Evolutionary conservation across 1,140 invertebrate species (phyloP).

Genomic region (Pantala flavescens): DNA sequence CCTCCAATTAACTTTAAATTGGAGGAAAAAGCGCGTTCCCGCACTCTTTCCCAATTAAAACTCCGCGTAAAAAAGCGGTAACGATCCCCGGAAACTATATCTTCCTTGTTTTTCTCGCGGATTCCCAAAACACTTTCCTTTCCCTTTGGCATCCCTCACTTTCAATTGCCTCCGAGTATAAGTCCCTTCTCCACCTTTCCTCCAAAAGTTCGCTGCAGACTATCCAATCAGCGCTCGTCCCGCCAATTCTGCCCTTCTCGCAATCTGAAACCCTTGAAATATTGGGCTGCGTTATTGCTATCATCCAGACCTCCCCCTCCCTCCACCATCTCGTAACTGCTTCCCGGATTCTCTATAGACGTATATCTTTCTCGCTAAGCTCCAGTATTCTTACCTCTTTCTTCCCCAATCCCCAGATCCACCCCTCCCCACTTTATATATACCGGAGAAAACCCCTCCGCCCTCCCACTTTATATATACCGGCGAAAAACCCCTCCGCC

Average conservation of each 20-base stretch:
- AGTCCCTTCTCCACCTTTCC: not conserved
- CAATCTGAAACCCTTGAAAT: not conserved
- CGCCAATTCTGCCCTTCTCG: not conserved
- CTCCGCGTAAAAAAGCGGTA: not conserved
- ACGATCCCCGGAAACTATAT: not conserved
- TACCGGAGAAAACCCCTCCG: not conserved
- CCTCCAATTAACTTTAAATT: constrained; percentile 11
- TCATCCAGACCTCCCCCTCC: not conserved
- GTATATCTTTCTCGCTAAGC: constrained; percentile 5
- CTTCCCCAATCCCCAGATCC: not conserved
- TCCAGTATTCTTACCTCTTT: not conserved
- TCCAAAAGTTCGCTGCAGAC: not conserved
- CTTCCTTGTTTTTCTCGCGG: not conserved
- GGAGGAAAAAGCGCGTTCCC: not conserved
- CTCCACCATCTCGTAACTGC: not conserved
- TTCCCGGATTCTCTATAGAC: not conserved
- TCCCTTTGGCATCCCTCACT: not conserved
- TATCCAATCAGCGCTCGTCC: not conserved
- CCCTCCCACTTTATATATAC: not conserved
- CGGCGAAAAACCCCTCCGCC: no score
- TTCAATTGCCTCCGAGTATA: not conserved
- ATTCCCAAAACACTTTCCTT: not conserved
- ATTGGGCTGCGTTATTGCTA: not conserved
- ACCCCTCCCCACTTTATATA: not conserved
- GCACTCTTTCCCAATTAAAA: constrained; percentile 6